Percentiles rank a stretch among this genome's conserved stretches.
phyloP scores from a whole-genome alignment of 2,888 invertebrate species.

The Agelastica alni region DNA sequence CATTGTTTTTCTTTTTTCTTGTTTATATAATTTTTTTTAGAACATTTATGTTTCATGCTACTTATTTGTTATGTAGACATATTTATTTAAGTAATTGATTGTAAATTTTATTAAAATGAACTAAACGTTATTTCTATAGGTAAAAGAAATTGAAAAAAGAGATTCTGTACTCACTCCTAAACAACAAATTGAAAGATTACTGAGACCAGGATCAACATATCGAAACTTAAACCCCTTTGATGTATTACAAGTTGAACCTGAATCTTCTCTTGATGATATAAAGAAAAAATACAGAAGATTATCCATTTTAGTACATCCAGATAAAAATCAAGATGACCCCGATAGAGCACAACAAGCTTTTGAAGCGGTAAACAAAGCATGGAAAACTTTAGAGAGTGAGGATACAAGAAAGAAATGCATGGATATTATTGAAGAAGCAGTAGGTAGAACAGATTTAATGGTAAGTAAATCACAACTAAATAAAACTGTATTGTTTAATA shows the following conservation, averaged over 20 bases:
- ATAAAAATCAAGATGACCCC: slow-evolving; percentile 96
- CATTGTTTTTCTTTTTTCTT: too few relatives aligned
- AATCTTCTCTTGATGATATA: slow-evolving; percentile 85
- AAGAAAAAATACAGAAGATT: slow-evolving; percentile 92
- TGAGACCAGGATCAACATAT: slow-evolving; percentile 96
- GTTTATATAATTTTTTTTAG: too few relatives aligned
- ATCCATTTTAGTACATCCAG: slow-evolving; percentile 98
- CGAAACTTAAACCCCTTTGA: slow-evolving; percentile 98
- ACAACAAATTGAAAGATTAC: slow-evolving; percentile 95
- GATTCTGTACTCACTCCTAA: slow-evolving; percentile 95
- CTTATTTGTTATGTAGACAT: too few relatives aligned
- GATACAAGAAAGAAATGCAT: slow-evolving; percentile 91
- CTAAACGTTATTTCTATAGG: slow-evolving; percentile 62
- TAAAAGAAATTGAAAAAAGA: slow-evolving; percentile 97
- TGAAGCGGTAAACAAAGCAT: slow-evolving; percentile 92
- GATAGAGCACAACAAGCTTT: slow-evolving; percentile 93
- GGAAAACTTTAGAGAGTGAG: slow-evolving; percentile 94
- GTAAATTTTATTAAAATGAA: not conserved
- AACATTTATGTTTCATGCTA: too few relatives aligned
- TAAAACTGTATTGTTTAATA: too few relatives aligned
- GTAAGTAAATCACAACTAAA: too few relatives aligned
- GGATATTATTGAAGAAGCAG: slow-evolving; percentile 97
- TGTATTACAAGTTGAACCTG: slow-evolving; percentile 90
- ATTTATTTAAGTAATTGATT: too few relatives aligned
- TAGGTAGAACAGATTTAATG: slow-evolving; percentile 91